Conservation (phyloP, 2,797 vertebrate genomes). For the Oreochromis grahami region DNA sequence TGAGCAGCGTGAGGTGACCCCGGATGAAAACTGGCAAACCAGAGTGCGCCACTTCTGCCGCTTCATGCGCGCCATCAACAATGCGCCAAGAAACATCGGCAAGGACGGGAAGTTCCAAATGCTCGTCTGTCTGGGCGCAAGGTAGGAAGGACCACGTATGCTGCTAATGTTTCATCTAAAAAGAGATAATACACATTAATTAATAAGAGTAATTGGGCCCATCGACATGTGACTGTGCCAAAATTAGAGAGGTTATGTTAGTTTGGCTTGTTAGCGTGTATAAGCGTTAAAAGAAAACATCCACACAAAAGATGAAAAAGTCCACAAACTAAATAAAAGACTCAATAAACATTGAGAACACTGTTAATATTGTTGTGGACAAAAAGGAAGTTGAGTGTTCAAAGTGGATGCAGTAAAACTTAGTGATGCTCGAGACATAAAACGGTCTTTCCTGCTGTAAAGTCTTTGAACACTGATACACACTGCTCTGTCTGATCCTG, state of each 20-base stretch:
- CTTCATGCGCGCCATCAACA: conserved; percentile 94
- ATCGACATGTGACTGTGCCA: not conserved
- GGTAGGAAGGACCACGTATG: conserved; percentile 71
- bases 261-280: not conserved
- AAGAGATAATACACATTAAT: not conserved
- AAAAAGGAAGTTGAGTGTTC: not conserved
- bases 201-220: not conserved
- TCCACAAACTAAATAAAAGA: not conserved
- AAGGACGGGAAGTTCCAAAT: conserved; percentile 99
- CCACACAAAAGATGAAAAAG: not conserved
- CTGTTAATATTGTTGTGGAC: not conserved
- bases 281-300: not conserved
- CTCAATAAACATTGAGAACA: not conserved
- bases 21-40: conserved; percentile 94
- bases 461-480: not conserved
- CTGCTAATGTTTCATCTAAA: not conserved
- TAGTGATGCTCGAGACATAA: not conserved
- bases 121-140: conserved; percentile 97
- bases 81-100: conserved; percentile 92
- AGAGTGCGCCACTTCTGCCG: conserved; percentile 92
- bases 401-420: not conserved
- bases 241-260: not conserved
- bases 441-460: not conserved
- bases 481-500: not conserved
- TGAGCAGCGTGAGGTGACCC: conserved; percentile 84